phyloP scores from a whole-genome alignment of 2,888 invertebrate species.

The Ceraclea dissimilis region DNA sequence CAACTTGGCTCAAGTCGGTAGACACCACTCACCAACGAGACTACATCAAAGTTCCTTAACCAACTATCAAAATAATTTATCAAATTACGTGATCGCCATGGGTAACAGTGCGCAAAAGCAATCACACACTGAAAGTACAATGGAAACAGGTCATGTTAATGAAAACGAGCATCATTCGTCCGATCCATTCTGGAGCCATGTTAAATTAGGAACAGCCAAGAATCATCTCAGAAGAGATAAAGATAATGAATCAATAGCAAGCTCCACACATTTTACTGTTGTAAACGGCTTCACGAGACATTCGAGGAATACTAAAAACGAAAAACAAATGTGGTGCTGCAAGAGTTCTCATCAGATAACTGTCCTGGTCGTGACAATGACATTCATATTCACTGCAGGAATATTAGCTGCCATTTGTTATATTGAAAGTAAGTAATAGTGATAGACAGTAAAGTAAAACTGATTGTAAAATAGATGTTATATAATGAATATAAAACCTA shows the following conservation, averaged over 20 bases:
- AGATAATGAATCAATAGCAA: conserved; percentile 69
- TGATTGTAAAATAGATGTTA: too few relatives aligned
- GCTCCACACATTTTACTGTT: conserved; percentile 82
- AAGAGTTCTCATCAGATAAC: conserved; percentile 71
- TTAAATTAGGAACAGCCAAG: conserved; percentile 31
- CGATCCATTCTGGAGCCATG: conserved; percentile 43
- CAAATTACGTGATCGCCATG: conserved; percentile 32
- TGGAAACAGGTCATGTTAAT: conserved; percentile 28
- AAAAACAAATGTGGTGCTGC: conserved; percentile 61
- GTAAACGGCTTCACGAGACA: conserved; percentile 68
- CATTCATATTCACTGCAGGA: conserved; percentile 71
- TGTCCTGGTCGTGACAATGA: conserved; percentile 75
- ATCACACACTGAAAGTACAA: conserved; percentile 2
- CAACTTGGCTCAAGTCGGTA: conserved; percentile 56
- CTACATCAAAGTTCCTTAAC: conserved; percentile 36
- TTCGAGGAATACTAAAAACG: conserved; percentile 51
- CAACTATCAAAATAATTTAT: conserved; percentile 37
- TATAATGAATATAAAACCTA: too few relatives aligned
- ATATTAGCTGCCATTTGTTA: conserved; percentile 74
- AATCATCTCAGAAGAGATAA: conserved; percentile 27
- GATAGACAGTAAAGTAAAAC: conserved; percentile 2
- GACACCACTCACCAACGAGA: conserved; percentile 31
- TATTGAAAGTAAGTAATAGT: conserved; percentile 67
- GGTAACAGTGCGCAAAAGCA: conserved; percentile 14
- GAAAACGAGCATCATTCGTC: conserved; percentile 28